These are phyloP conservation scores for Brachyopa scutellaris DNA, from an alignment of 2,888 invertebrate genomes.

Conservation along the genomic window DNA sequence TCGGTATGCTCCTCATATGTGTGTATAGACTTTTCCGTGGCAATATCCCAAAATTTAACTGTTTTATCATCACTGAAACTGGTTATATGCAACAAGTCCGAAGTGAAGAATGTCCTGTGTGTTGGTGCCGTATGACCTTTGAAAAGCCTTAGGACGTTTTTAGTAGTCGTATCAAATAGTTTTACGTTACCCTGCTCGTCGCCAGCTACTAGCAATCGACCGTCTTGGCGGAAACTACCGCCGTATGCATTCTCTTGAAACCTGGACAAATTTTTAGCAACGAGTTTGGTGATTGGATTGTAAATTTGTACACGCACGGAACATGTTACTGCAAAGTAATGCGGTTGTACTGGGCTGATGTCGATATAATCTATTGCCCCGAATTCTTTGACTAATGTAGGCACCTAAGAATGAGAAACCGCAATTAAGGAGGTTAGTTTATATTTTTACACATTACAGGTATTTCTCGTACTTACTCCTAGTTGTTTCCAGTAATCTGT, in stretches of 20 bases:
- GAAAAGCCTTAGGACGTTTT: constrained; percentile 91
- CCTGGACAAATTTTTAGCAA: constrained; percentile 90
- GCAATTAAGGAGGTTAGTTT: constrained; percentile 73
- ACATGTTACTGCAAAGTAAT: constrained; percentile 96
- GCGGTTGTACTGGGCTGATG: constrained; percentile 93
- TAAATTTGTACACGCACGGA: constrained; percentile 94
- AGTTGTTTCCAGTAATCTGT: constrained; percentile 94
- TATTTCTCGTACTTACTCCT: constrained; percentile 85
- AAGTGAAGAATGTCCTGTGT: constrained; percentile 91
- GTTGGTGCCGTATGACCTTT: constrained; percentile 91
- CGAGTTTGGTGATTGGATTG: constrained; percentile 92
- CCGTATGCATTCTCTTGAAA: constrained; percentile 93
- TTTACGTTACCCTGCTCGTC: constrained; percentile 94
- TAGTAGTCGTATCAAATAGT: constrained; percentile 93
- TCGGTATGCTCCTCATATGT: constrained; percentile 88
- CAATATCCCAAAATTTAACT: constrained; percentile 94
- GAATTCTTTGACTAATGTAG: constrained; percentile 95
- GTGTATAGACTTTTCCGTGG: constrained; percentile 88
- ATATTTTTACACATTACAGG: background rate
- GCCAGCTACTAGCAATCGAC: constrained; percentile 92
- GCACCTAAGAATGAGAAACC: constrained; percentile 85
- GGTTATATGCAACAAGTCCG: constrained; percentile 89
- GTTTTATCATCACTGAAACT: constrained; percentile 96
- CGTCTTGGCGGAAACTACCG: constrained; percentile 91
- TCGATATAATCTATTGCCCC: constrained; percentile 95